Conservation (phyloP, 2,888 invertebrate genomes). For the Andrena bicolor region DNA sequence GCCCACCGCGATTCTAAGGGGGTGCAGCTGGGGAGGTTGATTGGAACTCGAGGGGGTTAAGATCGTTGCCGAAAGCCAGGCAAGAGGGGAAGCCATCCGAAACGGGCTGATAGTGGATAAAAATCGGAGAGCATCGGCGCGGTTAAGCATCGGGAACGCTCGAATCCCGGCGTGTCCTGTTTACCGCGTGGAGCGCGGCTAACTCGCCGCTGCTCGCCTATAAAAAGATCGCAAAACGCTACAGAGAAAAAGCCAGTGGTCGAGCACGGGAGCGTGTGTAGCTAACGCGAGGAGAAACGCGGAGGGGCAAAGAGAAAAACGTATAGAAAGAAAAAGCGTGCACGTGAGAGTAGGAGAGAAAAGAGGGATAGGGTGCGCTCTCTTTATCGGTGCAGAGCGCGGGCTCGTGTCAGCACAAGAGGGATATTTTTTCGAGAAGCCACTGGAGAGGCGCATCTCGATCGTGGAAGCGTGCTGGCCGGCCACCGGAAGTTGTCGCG, state of each 20-base stretch:
- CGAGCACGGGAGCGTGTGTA: constrained; percentile 46
- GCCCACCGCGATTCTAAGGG: not conserved
- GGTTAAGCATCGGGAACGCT: constrained; percentile 23
- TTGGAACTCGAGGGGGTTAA: not conserved
- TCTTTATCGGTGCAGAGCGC: constrained; percentile 24
- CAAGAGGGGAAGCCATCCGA: not conserved
- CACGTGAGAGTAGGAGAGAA: not conserved
- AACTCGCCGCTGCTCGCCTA: constrained; percentile 62
- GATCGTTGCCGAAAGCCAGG: not conserved
- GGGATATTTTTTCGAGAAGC: constrained; percentile 67
- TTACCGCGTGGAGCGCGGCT: constrained; percentile 66
- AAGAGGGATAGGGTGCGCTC: constrained; percentile 1
- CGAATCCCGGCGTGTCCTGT: constrained; percentile 57
- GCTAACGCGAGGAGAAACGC: constrained; percentile 38
- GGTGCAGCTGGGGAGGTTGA: no score
- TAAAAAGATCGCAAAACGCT: constrained; percentile 61
- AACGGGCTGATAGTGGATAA: constrained; percentile 27
- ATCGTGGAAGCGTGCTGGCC: constrained; percentile 63
- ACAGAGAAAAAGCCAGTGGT: constrained; percentile 50
- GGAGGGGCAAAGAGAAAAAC: constrained; percentile 24
- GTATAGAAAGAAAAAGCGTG: constrained; percentile 13
- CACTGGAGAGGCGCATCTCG: constrained; percentile 58
- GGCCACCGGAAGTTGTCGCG: constrained; percentile 72
- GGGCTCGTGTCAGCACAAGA: constrained; percentile 34
- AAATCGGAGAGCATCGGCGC: constrained; percentile 24